phyloP scores from a whole-genome alignment of 37 sponge, comb jelly and placozoan species.

The Halichondria panicea region DNA sequence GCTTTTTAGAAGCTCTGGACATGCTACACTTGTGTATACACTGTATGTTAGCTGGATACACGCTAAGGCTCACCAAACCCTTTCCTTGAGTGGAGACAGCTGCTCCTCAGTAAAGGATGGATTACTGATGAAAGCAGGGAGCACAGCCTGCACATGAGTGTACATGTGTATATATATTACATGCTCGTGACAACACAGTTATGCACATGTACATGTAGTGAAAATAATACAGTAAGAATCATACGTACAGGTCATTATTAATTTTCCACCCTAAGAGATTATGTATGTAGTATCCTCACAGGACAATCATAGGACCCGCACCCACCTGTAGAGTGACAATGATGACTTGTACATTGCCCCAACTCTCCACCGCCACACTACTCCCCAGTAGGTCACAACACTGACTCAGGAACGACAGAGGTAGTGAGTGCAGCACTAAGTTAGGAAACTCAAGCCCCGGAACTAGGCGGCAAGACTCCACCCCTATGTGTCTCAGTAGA shows the following conservation, averaged over 20 bases:
- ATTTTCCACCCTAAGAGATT: too few species aligned
- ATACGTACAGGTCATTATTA: too few species aligned
- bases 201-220: too few species aligned
- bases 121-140: slow-evolving; percentile 33
- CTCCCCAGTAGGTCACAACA: slow-evolving; percentile 43
- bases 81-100: slow-evolving; percentile 23
- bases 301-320: too few species aligned
- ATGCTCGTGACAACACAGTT: not conserved
- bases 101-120: not conserved
- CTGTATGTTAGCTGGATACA: too few species aligned
- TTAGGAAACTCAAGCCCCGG: slow-evolving; percentile 14
- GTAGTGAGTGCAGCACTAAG: slow-evolving; percentile 34
- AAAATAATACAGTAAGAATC: too few species aligned
- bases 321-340: slow-evolving; percentile 59
- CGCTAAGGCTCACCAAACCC: slow-evolving; percentile 10
- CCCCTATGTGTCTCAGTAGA: slow-evolving; percentile 60
- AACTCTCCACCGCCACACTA: slow-evolving; percentile 17
- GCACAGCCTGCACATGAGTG: slow-evolving; percentile 31
- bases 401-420: slow-evolving; percentile 57
- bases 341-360: slow-evolving; percentile 44
- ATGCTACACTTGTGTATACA: too few species aligned
- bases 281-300: too few species aligned
- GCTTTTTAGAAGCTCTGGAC: too few species aligned
- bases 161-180: not conserved
- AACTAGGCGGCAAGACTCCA: slow-evolving; percentile 56